phyloP scores from a whole-genome alignment of 2,888 invertebrate genomes.

The Spisula subtruncata region DNA sequence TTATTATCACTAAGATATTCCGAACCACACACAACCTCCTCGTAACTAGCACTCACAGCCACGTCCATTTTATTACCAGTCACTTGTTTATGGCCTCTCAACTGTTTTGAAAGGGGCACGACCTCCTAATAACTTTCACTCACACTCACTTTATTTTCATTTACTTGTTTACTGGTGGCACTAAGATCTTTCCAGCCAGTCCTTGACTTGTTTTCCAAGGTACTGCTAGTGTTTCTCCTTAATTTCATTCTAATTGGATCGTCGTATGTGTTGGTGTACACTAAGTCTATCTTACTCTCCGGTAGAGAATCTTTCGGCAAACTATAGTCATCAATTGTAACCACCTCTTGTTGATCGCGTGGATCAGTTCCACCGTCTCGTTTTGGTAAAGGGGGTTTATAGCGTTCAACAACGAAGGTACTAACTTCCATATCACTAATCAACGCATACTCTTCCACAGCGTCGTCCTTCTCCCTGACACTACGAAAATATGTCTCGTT shows the following conservation, averaged over 20 bases:
- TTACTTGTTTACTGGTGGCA: too few species aligned
- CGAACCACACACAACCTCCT: too few species aligned
- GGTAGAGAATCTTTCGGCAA: not conserved
- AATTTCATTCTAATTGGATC: constrained; percentile 4
- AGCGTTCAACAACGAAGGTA: not conserved
- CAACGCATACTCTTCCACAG: not conserved
- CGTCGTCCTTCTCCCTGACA: not conserved
- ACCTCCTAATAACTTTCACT: too few species aligned
- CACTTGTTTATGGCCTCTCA: too few species aligned
- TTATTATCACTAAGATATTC: too few species aligned
- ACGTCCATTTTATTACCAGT: too few species aligned
- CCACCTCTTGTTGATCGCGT: not conserved
- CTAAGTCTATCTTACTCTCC: not conserved
- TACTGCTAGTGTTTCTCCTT: not conserved
- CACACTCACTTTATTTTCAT: too few species aligned
- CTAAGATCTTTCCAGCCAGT: not conserved
- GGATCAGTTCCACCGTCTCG: not conserved
- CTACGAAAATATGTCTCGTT: not conserved
- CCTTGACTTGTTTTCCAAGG: not conserved
- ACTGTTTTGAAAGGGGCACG: too few species aligned
- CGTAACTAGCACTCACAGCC: too few species aligned
- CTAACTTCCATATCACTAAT: constrained; percentile 9
- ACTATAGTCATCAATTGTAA: not conserved
- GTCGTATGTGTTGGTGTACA: not conserved
- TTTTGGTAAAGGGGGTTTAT: not conserved